Conservation (phyloP, 2,888 invertebrate genomes). For the Willowsia nigromaculata region DNA sequence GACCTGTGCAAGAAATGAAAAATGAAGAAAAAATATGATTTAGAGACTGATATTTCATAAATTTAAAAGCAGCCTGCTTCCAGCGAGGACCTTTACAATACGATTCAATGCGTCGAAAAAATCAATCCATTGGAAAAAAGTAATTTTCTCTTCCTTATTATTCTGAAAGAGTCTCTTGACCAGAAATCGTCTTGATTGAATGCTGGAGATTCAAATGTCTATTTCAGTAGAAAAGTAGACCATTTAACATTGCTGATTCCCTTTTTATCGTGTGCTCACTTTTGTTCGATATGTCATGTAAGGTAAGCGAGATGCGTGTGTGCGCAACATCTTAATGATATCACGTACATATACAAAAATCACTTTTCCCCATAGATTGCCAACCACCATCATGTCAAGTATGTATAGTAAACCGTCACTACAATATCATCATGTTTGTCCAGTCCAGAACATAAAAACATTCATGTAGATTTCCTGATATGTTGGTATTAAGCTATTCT, state of each 20-base stretch:
- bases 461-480: neutral
- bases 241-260: slow-evolving; percentile 2
- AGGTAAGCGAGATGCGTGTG: neutral
- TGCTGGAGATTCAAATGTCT: neutral
- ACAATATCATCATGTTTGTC: neutral
- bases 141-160: neutral
- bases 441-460: neutral
- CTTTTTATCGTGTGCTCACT: neutral
- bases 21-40: slow-evolving; percentile 12
- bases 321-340: slow-evolving; percentile 45
- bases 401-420: neutral
- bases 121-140: slow-evolving; percentile 13
- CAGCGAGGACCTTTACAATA: too few relatives aligned
- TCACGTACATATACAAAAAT: slow-evolving; percentile 38
- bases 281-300: neutral
- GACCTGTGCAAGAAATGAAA: slow-evolving; percentile 79
- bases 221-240: neutral
- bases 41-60: neutral
- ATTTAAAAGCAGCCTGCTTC: too few relatives aligned
- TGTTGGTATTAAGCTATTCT: neutral
- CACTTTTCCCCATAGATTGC: neutral
- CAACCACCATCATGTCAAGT: neutral
- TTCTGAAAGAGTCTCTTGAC: neutral
- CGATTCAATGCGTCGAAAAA: neutral
- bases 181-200: slow-evolving; percentile 1